A percentile compares a stretch with the other conserved stretches of the same genome.
Conservation (phyloP, 2,113 vertebrate genomes). For the Edolisoma coerulescens region DNA sequence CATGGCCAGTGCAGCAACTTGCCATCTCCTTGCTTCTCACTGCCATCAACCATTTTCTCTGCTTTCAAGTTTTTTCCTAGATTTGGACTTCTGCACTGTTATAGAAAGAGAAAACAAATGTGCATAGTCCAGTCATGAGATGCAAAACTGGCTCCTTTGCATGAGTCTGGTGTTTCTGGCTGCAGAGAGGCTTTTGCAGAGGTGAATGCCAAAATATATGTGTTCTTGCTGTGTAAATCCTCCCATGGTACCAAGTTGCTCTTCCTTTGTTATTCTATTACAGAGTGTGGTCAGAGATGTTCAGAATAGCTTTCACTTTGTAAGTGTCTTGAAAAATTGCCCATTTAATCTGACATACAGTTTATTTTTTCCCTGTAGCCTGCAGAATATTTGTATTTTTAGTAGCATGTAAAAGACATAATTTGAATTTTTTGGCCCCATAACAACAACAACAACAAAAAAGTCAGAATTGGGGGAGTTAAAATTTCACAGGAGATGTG, state of each 20-base stretch:
- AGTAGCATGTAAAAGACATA: neutral
- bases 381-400: neutral
- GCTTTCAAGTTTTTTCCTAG: neutral
- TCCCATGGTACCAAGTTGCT: neutral
- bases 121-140: neutral
- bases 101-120: neutral
- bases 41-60: neutral
- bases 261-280: neutral
- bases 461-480: neutral
- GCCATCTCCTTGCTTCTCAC: neutral
- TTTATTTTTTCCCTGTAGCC: neutral
- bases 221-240: neutral
- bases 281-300: neutral
- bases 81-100: neutral
- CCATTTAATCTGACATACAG: neutral
- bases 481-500: neutral
- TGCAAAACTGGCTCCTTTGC: neutral
- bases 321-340: neutral
- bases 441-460: neutral
- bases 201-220: neutral
- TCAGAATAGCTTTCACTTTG: neutral
- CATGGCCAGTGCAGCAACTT: accelerated
- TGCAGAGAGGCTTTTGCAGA: neutral
- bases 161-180: neutral
- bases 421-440: neutral